phyloP scores from a whole-genome alignment of 2,797 vertebrate genomes.

The Coracias cyanogaster region DNA sequence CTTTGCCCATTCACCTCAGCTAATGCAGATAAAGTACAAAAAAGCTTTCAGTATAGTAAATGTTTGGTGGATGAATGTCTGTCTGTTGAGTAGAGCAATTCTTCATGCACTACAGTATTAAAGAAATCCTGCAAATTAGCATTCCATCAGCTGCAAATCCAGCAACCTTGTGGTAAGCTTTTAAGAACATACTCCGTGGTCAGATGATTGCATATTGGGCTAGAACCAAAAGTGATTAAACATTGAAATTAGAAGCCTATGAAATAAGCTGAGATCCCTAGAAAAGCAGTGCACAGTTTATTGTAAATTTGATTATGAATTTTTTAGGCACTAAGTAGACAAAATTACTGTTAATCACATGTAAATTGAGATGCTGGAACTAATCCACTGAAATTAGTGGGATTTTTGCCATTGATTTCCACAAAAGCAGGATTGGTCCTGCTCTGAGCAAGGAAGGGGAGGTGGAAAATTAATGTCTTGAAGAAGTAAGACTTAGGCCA shows the following conservation, averaged over 20 bases:
- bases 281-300: slow-evolving; percentile 49
- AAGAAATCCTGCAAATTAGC: slow-evolving; percentile 67
- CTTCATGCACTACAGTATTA: slow-evolving; percentile 40
- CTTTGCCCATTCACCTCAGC: not conserved
- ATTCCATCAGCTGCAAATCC: slow-evolving; percentile 57
- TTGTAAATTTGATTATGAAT: slow-evolving; percentile 72
- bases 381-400: slow-evolving; percentile 68
- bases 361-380: slow-evolving; percentile 69
- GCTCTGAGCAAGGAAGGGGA: not conserved
- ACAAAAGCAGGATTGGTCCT: slow-evolving; percentile 4
- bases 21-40: not conserved
- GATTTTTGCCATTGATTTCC: slow-evolving; percentile 60
- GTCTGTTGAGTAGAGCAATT: slow-evolving; percentile 16
- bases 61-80: slow-evolving; percentile 22
- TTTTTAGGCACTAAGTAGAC: slow-evolving; percentile 58
- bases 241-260: slow-evolving; percentile 50
- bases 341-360: slow-evolving; percentile 70
- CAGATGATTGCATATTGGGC: slow-evolving; percentile 54
- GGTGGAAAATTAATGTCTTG: slow-evolving; percentile 37
- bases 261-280: slow-evolving; percentile 60
- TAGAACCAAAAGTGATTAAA: slow-evolving; percentile 62
- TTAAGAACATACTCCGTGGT: slow-evolving; percentile 43
- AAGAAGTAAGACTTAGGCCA: slow-evolving; percentile 34
- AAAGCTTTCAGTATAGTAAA: slow-evolving; percentile 37
- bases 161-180: slow-evolving; percentile 52